Conservation (phyloP, 1,140 invertebrate species). For the Papilio xuthus region DNA sequence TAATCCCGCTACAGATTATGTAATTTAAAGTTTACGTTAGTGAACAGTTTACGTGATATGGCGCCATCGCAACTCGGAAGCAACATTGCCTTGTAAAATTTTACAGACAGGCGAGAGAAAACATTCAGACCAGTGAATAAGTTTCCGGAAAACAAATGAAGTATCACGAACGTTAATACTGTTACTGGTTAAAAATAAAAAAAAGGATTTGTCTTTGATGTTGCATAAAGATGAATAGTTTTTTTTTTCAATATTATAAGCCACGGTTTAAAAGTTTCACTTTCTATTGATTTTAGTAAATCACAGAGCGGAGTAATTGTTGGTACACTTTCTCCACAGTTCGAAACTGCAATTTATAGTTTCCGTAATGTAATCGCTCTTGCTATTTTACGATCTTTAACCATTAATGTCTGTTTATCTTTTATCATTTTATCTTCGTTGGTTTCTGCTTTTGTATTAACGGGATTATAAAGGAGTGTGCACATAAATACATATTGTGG, state of each 20-base stretch:
- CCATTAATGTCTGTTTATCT: slow-evolving; percentile 7
- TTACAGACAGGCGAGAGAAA: background rate
- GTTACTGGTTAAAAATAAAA: background rate
- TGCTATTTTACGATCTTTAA: slow-evolving; percentile 9
- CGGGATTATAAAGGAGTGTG: background rate
- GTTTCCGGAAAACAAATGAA: background rate
- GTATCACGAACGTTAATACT: background rate
- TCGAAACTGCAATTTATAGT: slow-evolving; percentile 15
- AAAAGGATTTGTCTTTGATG: background rate
- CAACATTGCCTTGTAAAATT: background rate
- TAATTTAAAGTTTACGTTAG: background rate
- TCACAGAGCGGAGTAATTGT: background rate
- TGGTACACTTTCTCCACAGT: slow-evolving; percentile 16
- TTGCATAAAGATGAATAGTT: background rate
- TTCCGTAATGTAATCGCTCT: slow-evolving; percentile 18
- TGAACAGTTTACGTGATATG: slow-evolving; percentile 5
- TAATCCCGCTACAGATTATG: background rate
- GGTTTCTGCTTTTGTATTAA: slow-evolving; percentile 12
- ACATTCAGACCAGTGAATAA: background rate
- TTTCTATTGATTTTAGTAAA: slow-evolving; percentile 11
- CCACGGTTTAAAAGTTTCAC: background rate
- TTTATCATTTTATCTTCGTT: background rate
- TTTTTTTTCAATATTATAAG: background rate
- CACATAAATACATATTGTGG: background rate
- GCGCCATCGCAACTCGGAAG: background rate